Evolutionary conservation across 2,113 vertebrate species (phyloP).

Genomic region (Podocnemis expansa): DNA sequence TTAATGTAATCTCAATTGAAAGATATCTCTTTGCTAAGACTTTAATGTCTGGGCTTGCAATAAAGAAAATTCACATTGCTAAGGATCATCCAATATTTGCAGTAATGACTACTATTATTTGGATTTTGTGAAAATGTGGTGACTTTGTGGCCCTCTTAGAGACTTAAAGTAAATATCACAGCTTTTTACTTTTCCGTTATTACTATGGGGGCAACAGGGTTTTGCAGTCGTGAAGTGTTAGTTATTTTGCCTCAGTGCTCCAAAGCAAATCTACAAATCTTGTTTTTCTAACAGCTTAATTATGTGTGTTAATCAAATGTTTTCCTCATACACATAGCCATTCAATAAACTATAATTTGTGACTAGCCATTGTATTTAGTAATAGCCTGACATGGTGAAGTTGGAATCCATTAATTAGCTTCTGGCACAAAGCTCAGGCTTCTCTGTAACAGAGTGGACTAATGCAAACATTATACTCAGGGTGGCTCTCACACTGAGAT

Average conservation of each 20-base stretch:
- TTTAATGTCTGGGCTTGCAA: background rate
- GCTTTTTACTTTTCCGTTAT: conserved; percentile 32
- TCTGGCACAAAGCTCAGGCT: conserved; percentile 55
- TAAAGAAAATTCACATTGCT: background rate
- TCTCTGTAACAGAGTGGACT: conserved; percentile 50
- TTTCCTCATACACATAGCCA: conserved; percentile 60
- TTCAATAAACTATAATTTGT: conserved; percentile 65
- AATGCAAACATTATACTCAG: conserved; percentile 33
- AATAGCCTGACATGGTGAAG: conserved; percentile 36
- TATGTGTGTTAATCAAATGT: conserved; percentile 61
- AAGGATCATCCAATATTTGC: background rate
- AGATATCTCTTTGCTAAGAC: background rate
- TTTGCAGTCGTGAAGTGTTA: conserved; percentile 10
- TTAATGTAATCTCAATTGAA: background rate
- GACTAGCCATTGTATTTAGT: conserved; percentile 62
- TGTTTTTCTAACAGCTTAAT: conserved; percentile 27
- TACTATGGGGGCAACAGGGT: background rate
- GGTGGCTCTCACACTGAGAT: background rate
- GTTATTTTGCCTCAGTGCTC: conserved; percentile 3
- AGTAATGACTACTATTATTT: conserved; percentile 36
- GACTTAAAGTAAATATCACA: conserved; percentile 5
- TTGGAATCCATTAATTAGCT: conserved; percentile 60
- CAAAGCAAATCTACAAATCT: conserved; percentile 55
- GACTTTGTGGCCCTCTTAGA: conserved; percentile 45
- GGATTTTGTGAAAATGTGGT: conserved; percentile 16